A percentile compares a stretch with the other conserved stretches of the same genome.
These are phyloP conservation scores for Tiliacea aurago DNA, from an alignment of 2,888 invertebrate species.

Conservation along the genomic window DNA sequence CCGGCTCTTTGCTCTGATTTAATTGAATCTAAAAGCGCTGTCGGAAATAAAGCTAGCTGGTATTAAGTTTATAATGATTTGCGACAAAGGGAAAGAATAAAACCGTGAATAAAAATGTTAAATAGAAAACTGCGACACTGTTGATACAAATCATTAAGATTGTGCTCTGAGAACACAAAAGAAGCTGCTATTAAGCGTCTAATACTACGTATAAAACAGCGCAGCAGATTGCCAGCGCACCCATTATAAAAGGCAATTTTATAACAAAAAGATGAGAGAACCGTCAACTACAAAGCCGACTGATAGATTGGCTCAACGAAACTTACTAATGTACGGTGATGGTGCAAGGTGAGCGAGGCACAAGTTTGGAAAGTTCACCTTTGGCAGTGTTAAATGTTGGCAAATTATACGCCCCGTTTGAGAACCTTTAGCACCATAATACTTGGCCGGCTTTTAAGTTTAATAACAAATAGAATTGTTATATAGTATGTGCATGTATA, in stretches of 20 bases:
- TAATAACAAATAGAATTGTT: slow-evolving; percentile 19
- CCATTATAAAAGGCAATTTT: slow-evolving; percentile 48
- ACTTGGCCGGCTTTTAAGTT: slow-evolving; percentile 37
- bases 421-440: slow-evolving; percentile 45
- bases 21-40: slow-evolving; percentile 25
- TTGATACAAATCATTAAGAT: slow-evolving; percentile 40
- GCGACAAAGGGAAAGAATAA: slow-evolving; percentile 19
- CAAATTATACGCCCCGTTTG: slow-evolving; percentile 58
- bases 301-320: slow-evolving; percentile 62
- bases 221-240: slow-evolving; percentile 20
- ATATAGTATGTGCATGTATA: background rate
- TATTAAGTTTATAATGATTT: slow-evolving; percentile 6
- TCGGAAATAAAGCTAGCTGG: slow-evolving; percentile 12
- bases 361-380: slow-evolving; percentile 57
- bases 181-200: slow-evolving; percentile 22
- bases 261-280: slow-evolving; percentile 50
- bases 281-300: slow-evolving; percentile 58
- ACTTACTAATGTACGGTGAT: slow-evolving; percentile 64
- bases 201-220: slow-evolving; percentile 25
- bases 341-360: slow-evolving; percentile 54
- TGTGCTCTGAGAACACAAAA: slow-evolving; percentile 33
- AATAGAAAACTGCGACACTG: slow-evolving; percentile 22
- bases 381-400: slow-evolving; percentile 58
- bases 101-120: slow-evolving; percentile 5
- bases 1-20: slow-evolving; percentile 21